These are phyloP conservation scores for Habrosyne pyritoides DNA, from an alignment of 2,888 invertebrate species.

Conservation along the genomic window DNA sequence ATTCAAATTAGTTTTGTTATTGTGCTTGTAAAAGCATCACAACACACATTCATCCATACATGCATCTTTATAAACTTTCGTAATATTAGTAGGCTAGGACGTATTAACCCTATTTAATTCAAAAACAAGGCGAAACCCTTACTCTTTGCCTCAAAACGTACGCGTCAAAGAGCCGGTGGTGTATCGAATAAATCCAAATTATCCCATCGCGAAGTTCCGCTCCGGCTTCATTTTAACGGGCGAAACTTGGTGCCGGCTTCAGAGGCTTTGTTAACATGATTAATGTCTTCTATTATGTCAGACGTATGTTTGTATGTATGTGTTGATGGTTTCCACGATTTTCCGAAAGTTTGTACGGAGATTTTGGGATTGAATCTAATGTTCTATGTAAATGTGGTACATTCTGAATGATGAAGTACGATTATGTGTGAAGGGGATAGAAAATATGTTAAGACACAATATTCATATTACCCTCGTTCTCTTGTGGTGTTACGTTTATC, in stretches of 20 bases:
- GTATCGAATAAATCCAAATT: slow-evolving; percentile 28
- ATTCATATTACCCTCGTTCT: no score
- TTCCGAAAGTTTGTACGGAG: neutral
- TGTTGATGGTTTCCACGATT: neutral
- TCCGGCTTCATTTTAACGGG: slow-evolving; percentile 20
- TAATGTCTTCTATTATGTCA: slow-evolving; percentile 26
- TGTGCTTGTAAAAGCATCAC: no score
- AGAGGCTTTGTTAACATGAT: slow-evolving; percentile 28
- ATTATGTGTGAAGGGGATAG: no score
- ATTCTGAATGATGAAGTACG: no score
- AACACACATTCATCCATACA: no score
- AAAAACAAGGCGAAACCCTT: neutral
- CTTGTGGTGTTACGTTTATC: no score
- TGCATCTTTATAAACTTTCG: no score
- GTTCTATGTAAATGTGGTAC: no score
- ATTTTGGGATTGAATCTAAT: neutral
- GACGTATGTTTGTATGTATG: neutral
- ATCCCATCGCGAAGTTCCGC: slow-evolving; percentile 17
- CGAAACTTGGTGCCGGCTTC: slow-evolving; percentile 25
- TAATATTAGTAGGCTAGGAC: no score
- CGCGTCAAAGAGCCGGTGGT: neutral
- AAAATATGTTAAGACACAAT: no score
- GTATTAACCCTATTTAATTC: neutral
- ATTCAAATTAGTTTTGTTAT: no score
- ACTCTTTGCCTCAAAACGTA: neutral